phyloP scores from a whole-genome alignment of 2,113 vertebrate species.

The Pteronura brasiliensis region DNA sequence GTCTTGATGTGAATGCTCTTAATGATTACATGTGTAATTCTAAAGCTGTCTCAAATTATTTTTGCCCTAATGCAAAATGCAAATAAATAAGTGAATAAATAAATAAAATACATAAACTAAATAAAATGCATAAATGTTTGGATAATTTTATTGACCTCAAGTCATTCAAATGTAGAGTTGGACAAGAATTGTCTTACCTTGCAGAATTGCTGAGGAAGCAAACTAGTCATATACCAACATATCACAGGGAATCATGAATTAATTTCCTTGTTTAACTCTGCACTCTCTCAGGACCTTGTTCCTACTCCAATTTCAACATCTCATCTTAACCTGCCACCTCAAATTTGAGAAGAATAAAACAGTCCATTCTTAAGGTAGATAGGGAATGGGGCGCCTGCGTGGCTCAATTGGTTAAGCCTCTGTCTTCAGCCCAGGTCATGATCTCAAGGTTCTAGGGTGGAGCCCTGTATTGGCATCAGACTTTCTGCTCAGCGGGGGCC shows the following conservation, averaged over 20 bases:
- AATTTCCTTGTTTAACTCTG: neutral
- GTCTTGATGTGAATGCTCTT: neutral
- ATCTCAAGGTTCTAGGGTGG: too few species aligned
- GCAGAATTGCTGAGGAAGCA: neutral
- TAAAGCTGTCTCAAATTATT: neutral
- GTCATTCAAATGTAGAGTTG: neutral
- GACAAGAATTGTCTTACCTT: neutral
- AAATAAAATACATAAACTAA: neutral
- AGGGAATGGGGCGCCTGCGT: too few species aligned
- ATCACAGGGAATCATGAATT: neutral
- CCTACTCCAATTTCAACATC: neutral
- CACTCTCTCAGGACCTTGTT: neutral
- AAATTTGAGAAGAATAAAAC: neutral
- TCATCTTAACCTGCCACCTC: neutral
- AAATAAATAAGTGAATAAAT: neutral
- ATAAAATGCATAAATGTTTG: neutral
- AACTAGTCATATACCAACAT: neutral
- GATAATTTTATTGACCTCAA: neutral
- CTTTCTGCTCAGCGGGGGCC: too few species aligned
- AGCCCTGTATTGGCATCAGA: too few species aligned
- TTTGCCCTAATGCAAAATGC: neutral
- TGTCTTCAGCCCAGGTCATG: too few species aligned
- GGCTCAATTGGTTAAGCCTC: too few species aligned
- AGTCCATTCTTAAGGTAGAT: neutral
- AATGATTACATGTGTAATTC: neutral